A percentile compares a stretch with the other conserved stretches of the same genome.
Conservation (phyloP, 2,797 vertebrate species). For the Propithecus deckenii region DNA sequence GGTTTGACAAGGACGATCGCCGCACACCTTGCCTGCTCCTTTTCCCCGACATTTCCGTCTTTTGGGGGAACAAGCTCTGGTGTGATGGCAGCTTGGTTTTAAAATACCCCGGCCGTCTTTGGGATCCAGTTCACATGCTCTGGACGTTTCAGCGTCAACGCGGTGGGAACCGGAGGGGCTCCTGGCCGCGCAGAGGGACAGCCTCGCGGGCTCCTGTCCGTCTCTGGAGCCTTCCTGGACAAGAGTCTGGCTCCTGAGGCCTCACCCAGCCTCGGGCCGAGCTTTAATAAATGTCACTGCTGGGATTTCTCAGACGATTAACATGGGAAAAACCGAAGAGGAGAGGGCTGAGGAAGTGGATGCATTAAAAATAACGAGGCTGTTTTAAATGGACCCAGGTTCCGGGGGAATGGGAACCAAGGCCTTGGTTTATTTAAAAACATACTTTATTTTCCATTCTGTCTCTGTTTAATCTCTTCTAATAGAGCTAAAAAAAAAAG, state of each 20-base stretch:
- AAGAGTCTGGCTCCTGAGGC: background rate
- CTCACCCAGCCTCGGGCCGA: background rate
- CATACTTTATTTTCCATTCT: slow-evolving; percentile 53
- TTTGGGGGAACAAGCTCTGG: background rate
- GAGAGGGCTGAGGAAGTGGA: slow-evolving; percentile 64
- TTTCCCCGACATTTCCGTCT: background rate
- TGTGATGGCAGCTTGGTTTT: background rate
- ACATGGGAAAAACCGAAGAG: slow-evolving; percentile 77
- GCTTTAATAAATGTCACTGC: slow-evolving; percentile 56
- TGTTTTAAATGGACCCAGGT: slow-evolving; percentile 70
- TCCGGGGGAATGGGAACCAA: slow-evolving; percentile 71
- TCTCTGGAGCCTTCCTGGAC: background rate
- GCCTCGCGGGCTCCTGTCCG: fast-evolving
- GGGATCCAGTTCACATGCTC: background rate
- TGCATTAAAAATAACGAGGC: slow-evolving; percentile 70
- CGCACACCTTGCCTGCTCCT: fast-evolving
- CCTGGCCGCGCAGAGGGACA: fast-evolving
- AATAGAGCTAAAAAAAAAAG: slow-evolving; percentile 30
- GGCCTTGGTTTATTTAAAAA: slow-evolving; percentile 72
- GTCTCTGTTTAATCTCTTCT: slow-evolving; percentile 74
- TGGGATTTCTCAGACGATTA: slow-evolving; percentile 69
- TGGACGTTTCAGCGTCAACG: background rate
- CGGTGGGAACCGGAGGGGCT: background rate
- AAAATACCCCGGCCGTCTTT: background rate
- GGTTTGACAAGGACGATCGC: fast-evolving